Base-by-base conservation (phyloP, 2,888 invertebrate species). In the Anthrax anthrax region DNA sequence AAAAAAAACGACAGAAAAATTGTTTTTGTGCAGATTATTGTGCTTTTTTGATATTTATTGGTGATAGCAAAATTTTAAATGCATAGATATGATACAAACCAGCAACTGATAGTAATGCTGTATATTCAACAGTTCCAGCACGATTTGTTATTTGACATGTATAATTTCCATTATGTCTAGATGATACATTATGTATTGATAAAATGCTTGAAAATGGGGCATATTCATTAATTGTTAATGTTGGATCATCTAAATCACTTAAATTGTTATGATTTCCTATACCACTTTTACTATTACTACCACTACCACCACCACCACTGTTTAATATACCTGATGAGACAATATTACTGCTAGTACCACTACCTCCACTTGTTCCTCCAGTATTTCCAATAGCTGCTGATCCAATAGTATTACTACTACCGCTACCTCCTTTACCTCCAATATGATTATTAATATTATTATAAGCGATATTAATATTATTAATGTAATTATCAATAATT, bases 91-190 rank as follows among this genome's bases (percentile, higher is more conserved):
- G 9, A 27, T 54, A 65, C 66, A 60, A 65, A 74, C 74, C 74
- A 60, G 72, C 70, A 57, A 74, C 74, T 55, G 71, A 73, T 57
- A 74, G 70, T 50, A 68, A 62, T 47, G 73, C 72, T 47, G 72
- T 71, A 57, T 71, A 71, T 54, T 73, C 70, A 56, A 72, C 72
- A 52, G 65, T 66, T 57, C 73, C 73, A 48, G 67, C 68, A 47
- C 59, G 59, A 56, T 69, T 69, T 32, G 60, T 58, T 41, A 69
- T 63, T 49, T 59, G 60, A 48, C 69, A 69, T 18, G 66, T 67
- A 55, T 71, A 71, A 56, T 70, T 70, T 50, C 70, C 70, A 54
- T 67, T 69, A 54, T 70, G 69, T 41, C 59, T 58, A 18, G 69
- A 67, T 38, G 67, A 67, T 39, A 70, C 67, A 55, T 69, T 69